Evolutionary conservation across 2,888 invertebrate species (phyloP), one percentile per base, ranked within the genome.

Genomic region (Hymenopus coronatus): DNA sequence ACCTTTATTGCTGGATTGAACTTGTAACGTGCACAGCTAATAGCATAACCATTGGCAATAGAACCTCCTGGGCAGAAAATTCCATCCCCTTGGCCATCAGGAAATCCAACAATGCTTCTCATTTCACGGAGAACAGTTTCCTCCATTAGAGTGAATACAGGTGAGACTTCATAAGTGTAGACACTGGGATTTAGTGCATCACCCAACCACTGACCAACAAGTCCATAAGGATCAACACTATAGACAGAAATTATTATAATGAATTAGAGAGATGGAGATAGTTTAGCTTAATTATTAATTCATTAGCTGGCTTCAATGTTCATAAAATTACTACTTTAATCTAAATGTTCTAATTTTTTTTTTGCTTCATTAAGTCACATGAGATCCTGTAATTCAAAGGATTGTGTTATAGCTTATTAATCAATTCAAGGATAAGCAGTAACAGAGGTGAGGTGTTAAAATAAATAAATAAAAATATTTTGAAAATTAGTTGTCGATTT

Each of bases 21-120:
- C 92, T 95, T 94, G 92, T 95, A 96, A 89, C 98, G 94, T 2
- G 98, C 98, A 91, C 97, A 95, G 92, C 97, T 97, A 89, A 98
- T 97, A n/a, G 97, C 98, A 92, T 98, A 98, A 88, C 98, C 98
- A 92, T 98, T 98, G 8, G 98, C 96, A 91, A 98, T 96, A 0
- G 98, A 98, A 0, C 98, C 98, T 82, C 98, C 98, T 0, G 98
- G 98, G 92, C 97, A 97, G 93, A 98, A 98, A 89, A 98, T 97
- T 0, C 98, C 98, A 92, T 98, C 98, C 0, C 97, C 98, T 30
- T 94, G 93, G 0, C 96, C 97, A 88, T 95, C 94, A 33, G 94
- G 93, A 94, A 96, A 97, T 0, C 97, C 97, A 54, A 98, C 95
- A 87, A 97, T 95, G 84, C 94, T 94, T 88, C 98, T 94, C 97